Evolutionary conservation across 1,140 invertebrate species (phyloP), one percentile per base, ranked within the genome.

Genomic region (Cardiocondyla obscurior): DNA sequence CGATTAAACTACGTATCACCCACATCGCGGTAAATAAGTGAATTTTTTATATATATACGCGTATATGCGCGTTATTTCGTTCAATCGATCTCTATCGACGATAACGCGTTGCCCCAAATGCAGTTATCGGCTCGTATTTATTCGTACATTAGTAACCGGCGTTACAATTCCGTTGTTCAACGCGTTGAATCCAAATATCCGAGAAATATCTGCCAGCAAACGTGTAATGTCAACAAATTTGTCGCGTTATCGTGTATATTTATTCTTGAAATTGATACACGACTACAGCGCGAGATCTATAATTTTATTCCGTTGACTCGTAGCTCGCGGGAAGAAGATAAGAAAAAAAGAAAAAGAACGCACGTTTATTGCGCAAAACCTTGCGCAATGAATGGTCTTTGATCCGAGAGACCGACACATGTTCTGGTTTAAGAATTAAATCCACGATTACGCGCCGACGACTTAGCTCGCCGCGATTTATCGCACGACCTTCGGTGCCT

Each of bases 401-500:
- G 39, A 46, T 72, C 10, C n/a, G 8, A 14, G 28, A 49, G 19
- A 36, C 22, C 25, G n/a, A 39, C 58, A 7, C 36, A 81, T 10
- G 7, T 73, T 28, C 33, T 1, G 77, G 2, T 46, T 57, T 3
- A n/a, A 57, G 42, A 14, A 46, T 81, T 60, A 73, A 73, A 58
- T 49, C 46, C 53, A 19, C 72, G 16, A 44, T 10, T 42, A 57
- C 25, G 49, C 65, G 65, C 28, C 65, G 55, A 55, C 60, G 28
- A 8, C 10, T 72, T 44, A 57, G 42, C 42, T 25, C 12, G 19
- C 3, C 7, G 42, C 55, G 55, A 73, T 58, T 81, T 73, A 73
- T 73, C 67, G 39, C 53, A 0, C 22, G 30, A 46, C 67, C 77
- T 81, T 73, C 53, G 28, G 28, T 14, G 39, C 19, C 39, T 81